These are phyloP conservation scores for Cabera pusaria DNA, from an alignment of 2,888 invertebrate genomes.

Conservation along the genomic window DNA sequence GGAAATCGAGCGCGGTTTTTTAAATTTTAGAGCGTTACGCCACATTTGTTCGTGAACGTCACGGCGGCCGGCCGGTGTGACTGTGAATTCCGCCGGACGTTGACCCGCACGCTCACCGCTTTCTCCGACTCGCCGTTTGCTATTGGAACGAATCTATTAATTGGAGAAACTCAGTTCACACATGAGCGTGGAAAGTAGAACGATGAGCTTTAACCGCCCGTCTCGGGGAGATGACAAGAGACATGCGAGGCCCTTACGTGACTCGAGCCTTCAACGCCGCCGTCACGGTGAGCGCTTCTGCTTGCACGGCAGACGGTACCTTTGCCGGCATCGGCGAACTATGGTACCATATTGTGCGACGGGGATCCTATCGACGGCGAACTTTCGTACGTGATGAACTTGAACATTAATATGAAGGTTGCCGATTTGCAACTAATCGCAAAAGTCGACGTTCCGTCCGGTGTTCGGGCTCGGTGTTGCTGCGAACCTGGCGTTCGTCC, in stretches of 20 bases:
- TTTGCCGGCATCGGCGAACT: background rate
- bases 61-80: conserved; percentile 72
- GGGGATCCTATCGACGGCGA: too few relatives aligned
- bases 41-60: conserved; percentile 78
- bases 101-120: conserved; percentile 75
- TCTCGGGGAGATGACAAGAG: conserved; percentile 23
- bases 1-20: conserved; percentile 67
- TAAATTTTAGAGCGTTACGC: conserved; percentile 77
- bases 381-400: too few relatives aligned
- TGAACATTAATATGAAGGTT: too few relatives aligned
- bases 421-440: conserved; percentile 1
- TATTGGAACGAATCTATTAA: conserved; percentile 84
- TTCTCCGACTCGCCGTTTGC: conserved; percentile 78
- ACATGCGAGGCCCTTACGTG: conserved; percentile 33
- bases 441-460: background rate
- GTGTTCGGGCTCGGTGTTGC: conserved; percentile 36
- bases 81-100: conserved; percentile 76
- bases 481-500: conserved; percentile 49
- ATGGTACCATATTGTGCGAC: background rate
- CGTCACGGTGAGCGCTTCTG: background rate
- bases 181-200: conserved; percentile 80
- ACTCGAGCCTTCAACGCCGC: conserved; percentile 10
- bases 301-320: background rate
- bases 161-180: conserved; percentile 83
- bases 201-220: conserved; percentile 57